phyloP scores from a whole-genome alignment of 2,113 vertebrate genomes.

The Chlamydotis undulata region DNA sequence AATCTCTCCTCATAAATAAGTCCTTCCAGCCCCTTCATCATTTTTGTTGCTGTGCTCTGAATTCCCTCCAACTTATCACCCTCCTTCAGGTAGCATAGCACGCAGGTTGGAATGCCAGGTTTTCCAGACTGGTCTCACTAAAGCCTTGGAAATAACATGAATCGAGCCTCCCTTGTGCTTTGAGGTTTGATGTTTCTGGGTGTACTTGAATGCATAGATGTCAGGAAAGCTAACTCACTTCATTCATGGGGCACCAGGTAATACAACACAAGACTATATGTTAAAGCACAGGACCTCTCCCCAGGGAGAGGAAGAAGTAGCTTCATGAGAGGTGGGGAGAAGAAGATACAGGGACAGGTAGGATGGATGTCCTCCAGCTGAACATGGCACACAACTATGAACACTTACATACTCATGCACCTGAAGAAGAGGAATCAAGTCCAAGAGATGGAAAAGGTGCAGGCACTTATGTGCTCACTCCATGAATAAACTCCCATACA shows the following conservation, averaged over 20 bases:
- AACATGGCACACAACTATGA: background rate
- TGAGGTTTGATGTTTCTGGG: background rate
- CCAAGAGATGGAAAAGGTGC: background rate
- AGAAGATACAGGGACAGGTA: background rate
- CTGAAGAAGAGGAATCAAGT: background rate
- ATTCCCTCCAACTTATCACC: slow-evolving; percentile 33
- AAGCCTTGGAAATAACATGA: background rate
- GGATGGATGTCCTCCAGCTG: background rate
- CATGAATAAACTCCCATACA: background rate
- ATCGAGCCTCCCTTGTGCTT: background rate
- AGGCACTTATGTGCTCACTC: background rate
- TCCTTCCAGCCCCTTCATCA: background rate
- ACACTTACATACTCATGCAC: background rate
- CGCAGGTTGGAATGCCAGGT: background rate
- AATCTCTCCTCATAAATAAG: slow-evolving; percentile 39
- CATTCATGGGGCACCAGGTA: background rate
- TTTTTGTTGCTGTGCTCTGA: slow-evolving; percentile 37
- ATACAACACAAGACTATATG: background rate
- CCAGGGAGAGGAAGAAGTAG: background rate
- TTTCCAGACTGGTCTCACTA: slow-evolving; percentile 18
- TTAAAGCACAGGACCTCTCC: background rate
- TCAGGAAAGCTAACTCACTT: background rate
- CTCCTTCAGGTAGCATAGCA: background rate
- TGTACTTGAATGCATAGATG: background rate
- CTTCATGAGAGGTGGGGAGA: background rate